Base-by-base conservation (phyloP, 2,797 vertebrate species). In the Macropodus opercularis region DNA sequence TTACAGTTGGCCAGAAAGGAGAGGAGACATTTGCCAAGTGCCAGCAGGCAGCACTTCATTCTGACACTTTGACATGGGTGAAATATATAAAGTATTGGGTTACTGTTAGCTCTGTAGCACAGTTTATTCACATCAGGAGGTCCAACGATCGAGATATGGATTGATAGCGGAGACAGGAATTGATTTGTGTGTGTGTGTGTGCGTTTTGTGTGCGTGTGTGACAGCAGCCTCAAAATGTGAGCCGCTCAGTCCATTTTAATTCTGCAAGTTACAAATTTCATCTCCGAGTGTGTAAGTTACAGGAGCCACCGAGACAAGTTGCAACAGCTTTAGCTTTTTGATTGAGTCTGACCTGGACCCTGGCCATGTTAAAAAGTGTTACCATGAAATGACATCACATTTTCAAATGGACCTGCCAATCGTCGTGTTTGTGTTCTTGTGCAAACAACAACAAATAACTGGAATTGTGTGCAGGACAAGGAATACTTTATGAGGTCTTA, bases 91-190 rank as follows among this genome's bases (percentile, higher is more conserved):
- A 87, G 80, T 75, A 89, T 89, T 87, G 85, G 78, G 87, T 90
- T 91, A 81, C 90, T 67, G 85, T 84, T 79, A 48, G 71, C 81
- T 54, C 78, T 64, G 43, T 69, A 76, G 84, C 82, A 66, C 56
- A 78, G 83, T 88, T 90, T 92, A 90, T 92, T 92, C 87, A 91
- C 90, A 84, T 88, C 80, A 83, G 78, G 77, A 79, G 83, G 76
- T 69, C 52, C 76, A 81, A 56, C 75, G 83, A 88, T 88, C 81
- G 61, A 81, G 86, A 79, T 91, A 93, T 93, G 84, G 92, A 93
- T 93, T 92, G 92, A 92, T 90, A 92, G 89, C 42, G 78, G 91
- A 93, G 91, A 92, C 83, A 83, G 74, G 81, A 87, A 92, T 93
- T 91, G 92, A 92, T 91, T 90, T 74, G 22, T 64, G 59, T 68